Conservation (phyloP, 2,113 vertebrate genomes). For the Monopterus albus region DNA sequence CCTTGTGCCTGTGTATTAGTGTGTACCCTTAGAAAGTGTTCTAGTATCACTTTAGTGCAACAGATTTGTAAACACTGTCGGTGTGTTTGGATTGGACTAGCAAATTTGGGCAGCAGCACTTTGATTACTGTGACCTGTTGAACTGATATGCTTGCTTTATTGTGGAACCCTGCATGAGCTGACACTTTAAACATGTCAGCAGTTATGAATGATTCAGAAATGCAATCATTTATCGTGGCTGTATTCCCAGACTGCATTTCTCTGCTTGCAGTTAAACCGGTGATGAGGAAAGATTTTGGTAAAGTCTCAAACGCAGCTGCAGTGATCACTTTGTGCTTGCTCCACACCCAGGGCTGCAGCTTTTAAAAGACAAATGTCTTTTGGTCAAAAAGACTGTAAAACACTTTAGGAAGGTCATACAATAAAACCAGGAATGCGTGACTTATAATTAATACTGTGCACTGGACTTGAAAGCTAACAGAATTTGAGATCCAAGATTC, state of each 20-base stretch:
- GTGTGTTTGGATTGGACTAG: conserved; percentile 58
- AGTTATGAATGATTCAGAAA: conserved; percentile 45
- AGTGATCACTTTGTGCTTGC: conserved; percentile 5
- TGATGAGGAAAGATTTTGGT: conserved; percentile 41
- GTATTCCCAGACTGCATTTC: conserved; percentile 52
- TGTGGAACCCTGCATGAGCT: conserved; percentile 48
- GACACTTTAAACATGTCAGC: conserved; percentile 55
- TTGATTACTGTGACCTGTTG: conserved; percentile 62
- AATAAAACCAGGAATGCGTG: no score
- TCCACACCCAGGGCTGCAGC: conserved; percentile 10
- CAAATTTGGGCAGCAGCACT: conserved; percentile 25
- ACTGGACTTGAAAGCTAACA: no score
- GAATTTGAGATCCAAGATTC: no score
- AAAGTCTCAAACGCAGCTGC: conserved; percentile 43
- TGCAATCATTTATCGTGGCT: conserved; percentile 46
- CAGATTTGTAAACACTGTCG: conserved; percentile 68
- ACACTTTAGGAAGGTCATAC: conserved; percentile 21
- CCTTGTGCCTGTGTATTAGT: conserved; percentile 35
- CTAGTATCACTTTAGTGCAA: conserved; percentile 36
- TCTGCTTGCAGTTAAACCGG: conserved; percentile 34
- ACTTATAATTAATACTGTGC: no score
- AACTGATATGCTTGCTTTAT: conserved; percentile 54
- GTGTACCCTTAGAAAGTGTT: conserved; percentile 43
- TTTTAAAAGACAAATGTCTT: conserved; percentile 21
- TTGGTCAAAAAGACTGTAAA: conserved; percentile 16